Evolutionary conservation across 2,113 vertebrate genomes (phyloP).

Genomic region (Coreoperca whiteheadi): DNA sequence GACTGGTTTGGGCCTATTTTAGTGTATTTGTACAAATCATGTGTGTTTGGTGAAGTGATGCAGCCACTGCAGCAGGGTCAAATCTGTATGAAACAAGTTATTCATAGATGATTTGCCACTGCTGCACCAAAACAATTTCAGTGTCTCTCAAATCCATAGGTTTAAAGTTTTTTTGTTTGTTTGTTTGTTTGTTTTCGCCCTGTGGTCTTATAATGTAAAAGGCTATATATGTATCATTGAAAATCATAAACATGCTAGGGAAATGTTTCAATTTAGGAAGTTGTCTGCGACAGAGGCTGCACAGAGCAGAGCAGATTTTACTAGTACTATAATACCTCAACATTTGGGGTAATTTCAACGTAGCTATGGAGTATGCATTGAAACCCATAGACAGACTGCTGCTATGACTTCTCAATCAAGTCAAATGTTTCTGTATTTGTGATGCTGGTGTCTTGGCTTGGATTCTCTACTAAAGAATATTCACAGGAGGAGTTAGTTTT

Average conservation of each 20-base stretch:
- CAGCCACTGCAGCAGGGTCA: constrained; percentile 9
- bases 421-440: constrained; percentile 24
- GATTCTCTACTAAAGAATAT: background rate
- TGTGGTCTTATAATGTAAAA: constrained; percentile 6
- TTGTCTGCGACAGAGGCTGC: background rate
- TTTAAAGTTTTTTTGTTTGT: background rate
- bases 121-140: background rate
- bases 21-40: constrained; percentile 10
- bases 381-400: constrained; percentile 34
- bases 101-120: background rate
- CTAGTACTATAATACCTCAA: background rate
- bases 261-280: background rate
- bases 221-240: constrained; percentile 11
- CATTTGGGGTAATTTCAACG: constrained; percentile 5
- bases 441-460: constrained; percentile 1
- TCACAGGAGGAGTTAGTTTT: constrained; percentile 5
- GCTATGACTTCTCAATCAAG: constrained; percentile 30
- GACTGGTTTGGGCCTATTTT: background rate
- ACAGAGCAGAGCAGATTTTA: constrained; percentile 2
- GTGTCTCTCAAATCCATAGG: constrained; percentile 5
- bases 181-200: background rate
- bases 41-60: constrained; percentile 12
- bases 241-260: background rate
- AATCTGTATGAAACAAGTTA: constrained; percentile 5
- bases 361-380: background rate